Base-by-base conservation (phyloP, 2,797 vertebrate genomes). In the Rhynchotus rufescens region DNA sequence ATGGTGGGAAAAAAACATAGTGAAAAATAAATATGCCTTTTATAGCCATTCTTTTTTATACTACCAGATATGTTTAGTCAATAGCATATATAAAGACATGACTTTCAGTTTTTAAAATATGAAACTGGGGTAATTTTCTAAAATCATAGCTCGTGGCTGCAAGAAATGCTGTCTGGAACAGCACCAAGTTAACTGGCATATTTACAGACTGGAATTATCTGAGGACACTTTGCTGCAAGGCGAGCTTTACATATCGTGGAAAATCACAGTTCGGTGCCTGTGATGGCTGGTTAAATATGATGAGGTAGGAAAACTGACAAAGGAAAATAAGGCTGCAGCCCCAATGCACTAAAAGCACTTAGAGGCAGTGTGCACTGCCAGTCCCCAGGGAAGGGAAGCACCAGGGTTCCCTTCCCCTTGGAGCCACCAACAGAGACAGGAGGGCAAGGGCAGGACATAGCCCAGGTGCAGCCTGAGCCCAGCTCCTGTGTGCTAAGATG, bases 391-490 rank as follows among this genome's bases (percentile, higher is more conserved):
- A 57, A 74, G 17, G 21, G 17, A 34, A 17, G 3, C 52, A 36
- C 6, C 59, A 47, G 13, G 62, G 4, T 44, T 73, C 71, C 45
- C 22, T 71, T 14, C 4, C 16, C 25, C 45, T 66, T 54, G 13
- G 10, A 2, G 19, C 51, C 76, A 40, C 20, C 61, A 72, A 5
- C 21, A 2, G 4, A 34, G 25, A 9, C 12, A 84, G 62, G 34
- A 64, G 11, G 10, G 12, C 26, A 28, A 56, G 64, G 40, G 9
- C 13, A 61, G 32, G 34, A 11, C 36, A 89, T 49, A 95, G 9
- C 19, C 12, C 61, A 32, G 38, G 10, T 61, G 9, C 2, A 3
- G 2, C 8, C 20, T 0, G 4, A 80, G 4, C 17, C 21, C 56
- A 34, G 23, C 22, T 71, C 45, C 52, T 34, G 23, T 0, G 10